These are phyloP conservation scores for Phthorimaea operculella DNA, from an alignment of 1,140 invertebrate species.

Conservation along the genomic window DNA sequence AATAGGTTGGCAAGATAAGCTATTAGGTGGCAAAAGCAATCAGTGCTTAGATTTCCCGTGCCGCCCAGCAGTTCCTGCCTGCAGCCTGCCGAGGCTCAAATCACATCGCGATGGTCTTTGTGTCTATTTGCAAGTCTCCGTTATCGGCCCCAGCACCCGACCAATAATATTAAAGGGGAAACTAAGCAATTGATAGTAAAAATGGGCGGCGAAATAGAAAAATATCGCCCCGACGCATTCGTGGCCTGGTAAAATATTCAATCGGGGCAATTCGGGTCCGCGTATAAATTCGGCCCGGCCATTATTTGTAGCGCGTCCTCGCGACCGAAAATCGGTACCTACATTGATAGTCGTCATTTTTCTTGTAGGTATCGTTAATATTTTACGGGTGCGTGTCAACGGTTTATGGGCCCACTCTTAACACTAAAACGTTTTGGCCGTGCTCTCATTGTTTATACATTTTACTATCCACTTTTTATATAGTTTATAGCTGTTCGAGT, in stretches of 20 bases:
- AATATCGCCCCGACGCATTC: constrained; percentile 58
- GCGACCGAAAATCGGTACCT: constrained; percentile 59
- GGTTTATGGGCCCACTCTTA: constrained; percentile 63
- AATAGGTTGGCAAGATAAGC: too few relatives aligned
- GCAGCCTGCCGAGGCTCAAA: neutral
- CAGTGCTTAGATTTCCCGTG: neutral
- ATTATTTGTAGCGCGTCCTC: constrained; percentile 62
- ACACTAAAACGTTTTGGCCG: constrained; percentile 65
- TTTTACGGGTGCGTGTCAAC: constrained; percentile 64
- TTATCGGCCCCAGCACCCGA: constrained; percentile 13
- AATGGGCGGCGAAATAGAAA: constrained; percentile 62
- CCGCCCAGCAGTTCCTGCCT: neutral
- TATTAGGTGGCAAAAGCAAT: neutral
- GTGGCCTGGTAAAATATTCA: constrained; percentile 66
- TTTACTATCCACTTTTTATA: constrained; percentile 62
- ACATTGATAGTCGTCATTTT: constrained; percentile 65
- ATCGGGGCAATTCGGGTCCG: constrained; percentile 62
- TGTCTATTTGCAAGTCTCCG: constrained; percentile 7
- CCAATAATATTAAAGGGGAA: constrained; percentile 61
- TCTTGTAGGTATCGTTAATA: constrained; percentile 64
- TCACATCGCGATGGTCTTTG: constrained; percentile 3
- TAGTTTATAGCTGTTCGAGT: constrained; percentile 53
- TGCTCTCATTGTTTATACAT: constrained; percentile 64
- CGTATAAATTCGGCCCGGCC: constrained; percentile 59
- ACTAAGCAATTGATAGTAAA: constrained; percentile 65